Evolutionary conservation across 2,113 vertebrate genomes (phyloP).

Genomic region (Pelmatolapia mariae): DNA sequence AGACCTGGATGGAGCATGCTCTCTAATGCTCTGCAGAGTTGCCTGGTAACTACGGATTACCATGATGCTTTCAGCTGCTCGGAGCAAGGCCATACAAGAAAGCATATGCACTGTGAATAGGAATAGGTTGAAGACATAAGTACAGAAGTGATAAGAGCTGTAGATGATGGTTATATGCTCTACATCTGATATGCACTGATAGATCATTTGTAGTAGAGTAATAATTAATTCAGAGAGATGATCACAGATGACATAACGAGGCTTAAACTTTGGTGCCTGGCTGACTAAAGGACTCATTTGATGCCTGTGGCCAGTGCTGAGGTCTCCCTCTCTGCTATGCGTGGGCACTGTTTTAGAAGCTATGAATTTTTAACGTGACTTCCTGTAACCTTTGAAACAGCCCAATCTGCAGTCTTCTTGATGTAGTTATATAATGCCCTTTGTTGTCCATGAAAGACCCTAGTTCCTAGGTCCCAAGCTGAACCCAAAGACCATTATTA

Average conservation of each 20-base stretch:
- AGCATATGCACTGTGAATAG: background rate
- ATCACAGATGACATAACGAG: background rate
- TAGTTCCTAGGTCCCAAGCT: background rate
- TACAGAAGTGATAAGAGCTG: background rate
- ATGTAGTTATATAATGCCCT: background rate
- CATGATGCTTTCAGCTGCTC: constrained; percentile 8
- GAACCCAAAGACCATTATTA: background rate
- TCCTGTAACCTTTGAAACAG: background rate
- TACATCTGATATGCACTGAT: background rate
- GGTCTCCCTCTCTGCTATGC: background rate
- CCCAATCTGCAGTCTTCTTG: background rate
- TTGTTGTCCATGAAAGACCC: background rate
- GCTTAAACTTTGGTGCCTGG: background rate
- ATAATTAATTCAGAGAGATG: background rate
- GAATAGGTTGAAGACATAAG: background rate
- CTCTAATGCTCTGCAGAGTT: constrained; percentile 22
- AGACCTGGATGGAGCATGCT: constrained; percentile 7
- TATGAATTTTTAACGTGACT: constrained; percentile 5
- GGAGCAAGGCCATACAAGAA: background rate
- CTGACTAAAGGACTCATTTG: fast-evolving
- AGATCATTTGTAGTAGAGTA: background rate
- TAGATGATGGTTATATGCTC: background rate
- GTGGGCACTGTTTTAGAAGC: background rate
- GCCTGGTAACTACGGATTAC: constrained; percentile 29
- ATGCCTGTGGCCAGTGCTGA: background rate